A percentile compares a stretch with the other conserved stretches of the same genome.
Evolutionary conservation across 2,113 vertebrate species (phyloP).

Genomic region (Platichthys flesus): DNA sequence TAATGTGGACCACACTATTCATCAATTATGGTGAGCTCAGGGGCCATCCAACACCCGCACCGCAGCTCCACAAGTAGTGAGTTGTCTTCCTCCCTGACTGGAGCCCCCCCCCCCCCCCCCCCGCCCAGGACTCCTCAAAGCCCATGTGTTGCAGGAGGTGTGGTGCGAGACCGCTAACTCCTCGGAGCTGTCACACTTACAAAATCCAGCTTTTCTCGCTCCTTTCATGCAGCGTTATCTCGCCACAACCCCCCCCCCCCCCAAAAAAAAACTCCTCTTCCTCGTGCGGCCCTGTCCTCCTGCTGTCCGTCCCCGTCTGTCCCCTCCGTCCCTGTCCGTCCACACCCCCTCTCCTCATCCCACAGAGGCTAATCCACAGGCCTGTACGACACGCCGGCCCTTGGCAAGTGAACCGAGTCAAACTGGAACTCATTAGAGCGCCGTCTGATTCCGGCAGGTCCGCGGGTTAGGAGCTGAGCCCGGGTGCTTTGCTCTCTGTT

Average conservation of each 20-base stretch:
- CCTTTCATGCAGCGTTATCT: slow-evolving; percentile 49
- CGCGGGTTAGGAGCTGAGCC: slow-evolving; percentile 17
- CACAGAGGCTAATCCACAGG: slow-evolving; percentile 30
- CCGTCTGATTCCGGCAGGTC: slow-evolving; percentile 45
- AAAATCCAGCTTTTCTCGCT: slow-evolving; percentile 16
- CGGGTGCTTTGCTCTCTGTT: not conserved
- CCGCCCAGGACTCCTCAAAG: slow-evolving; percentile 13
- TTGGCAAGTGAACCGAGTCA: too few relatives aligned
- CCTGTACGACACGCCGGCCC: slow-evolving; percentile 27
- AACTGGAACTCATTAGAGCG: slow-evolving; percentile 51
- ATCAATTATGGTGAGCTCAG: slow-evolving; percentile 77
- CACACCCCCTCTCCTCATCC: slow-evolving; percentile 10
- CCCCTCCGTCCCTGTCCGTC: slow-evolving; percentile 37
- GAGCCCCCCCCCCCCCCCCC: slow-evolving; percentile 33
- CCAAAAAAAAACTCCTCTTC: slow-evolving; percentile 3
- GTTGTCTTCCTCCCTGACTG: slow-evolving; percentile 76
- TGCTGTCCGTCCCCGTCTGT: slow-evolving; percentile 16
- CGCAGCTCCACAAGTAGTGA: slow-evolving; percentile 60
- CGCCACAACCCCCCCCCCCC: slow-evolving; percentile 19
- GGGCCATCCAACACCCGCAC: slow-evolving; percentile 59
- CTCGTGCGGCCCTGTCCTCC: not conserved
- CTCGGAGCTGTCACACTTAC: slow-evolving; percentile 50
- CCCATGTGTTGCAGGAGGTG: slow-evolving; percentile 62
- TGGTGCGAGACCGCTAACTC: slow-evolving; percentile 61
- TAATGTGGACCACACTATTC: slow-evolving; percentile 79